Evolutionary conservation across 2,797 vertebrate genomes (phyloP).

Genomic region (Myotis planiceps): DNA sequence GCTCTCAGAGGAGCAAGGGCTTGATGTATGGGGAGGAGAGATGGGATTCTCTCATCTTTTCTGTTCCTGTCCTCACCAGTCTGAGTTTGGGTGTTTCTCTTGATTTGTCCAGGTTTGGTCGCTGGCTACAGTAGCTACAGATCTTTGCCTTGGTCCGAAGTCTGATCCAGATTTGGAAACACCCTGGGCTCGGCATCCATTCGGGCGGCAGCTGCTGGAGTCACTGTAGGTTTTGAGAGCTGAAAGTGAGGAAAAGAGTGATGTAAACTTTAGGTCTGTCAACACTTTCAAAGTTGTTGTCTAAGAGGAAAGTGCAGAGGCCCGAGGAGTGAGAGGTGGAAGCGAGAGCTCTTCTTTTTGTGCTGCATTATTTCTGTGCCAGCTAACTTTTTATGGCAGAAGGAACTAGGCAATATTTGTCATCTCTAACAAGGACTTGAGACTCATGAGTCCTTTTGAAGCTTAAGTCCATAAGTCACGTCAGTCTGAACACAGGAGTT

Average conservation of each 20-base stretch:
- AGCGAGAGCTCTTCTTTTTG: not conserved
- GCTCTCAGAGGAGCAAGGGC: not conserved
- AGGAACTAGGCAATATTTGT: not conserved
- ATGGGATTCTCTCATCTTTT: not conserved
- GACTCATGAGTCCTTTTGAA: not conserved
- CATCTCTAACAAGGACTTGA: not conserved
- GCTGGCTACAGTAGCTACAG: slow-evolving; percentile 94
- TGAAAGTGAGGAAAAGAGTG: slow-evolving; percentile 43
- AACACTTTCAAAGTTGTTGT: not conserved
- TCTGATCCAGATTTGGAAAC: slow-evolving; percentile 95
- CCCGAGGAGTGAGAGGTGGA: not conserved
- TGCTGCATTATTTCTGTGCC: not conserved
- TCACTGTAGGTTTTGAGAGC: slow-evolving; percentile 91
- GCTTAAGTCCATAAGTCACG: not conserved
- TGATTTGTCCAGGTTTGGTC: slow-evolving; percentile 94
- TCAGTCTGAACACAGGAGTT: not conserved
- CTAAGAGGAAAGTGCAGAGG: not conserved
- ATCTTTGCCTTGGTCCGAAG: slow-evolving; percentile 94
- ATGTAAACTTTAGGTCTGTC: not conserved
- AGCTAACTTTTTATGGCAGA: not conserved
- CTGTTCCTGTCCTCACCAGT: not conserved
- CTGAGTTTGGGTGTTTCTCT: slow-evolving; percentile 71
- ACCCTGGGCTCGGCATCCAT: slow-evolving; percentile 97
- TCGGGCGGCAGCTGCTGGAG: slow-evolving; percentile 96
- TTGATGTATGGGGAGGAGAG: not conserved